These are phyloP conservation scores for Erpetoichthys calabaricus DNA, from an alignment of 2,797 vertebrate genomes.

Conservation along the genomic window DNA sequence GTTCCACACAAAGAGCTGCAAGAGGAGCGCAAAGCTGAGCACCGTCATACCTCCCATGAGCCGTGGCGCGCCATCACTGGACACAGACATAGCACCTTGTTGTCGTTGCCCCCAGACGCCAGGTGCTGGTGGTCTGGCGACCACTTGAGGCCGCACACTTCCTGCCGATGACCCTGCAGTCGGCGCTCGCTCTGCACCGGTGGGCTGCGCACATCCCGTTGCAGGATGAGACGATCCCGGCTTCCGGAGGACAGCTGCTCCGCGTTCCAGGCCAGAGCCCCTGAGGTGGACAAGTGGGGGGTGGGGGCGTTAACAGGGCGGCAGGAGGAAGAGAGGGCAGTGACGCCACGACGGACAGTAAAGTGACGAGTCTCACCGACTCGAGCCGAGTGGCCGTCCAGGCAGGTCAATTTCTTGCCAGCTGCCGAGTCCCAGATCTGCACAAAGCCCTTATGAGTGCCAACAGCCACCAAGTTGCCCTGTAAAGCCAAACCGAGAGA, in stretches of 20 bases:
- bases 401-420: constrained; percentile 59
- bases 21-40: not conserved
- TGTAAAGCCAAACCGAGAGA: constrained; percentile 17
- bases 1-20: constrained; percentile 64
- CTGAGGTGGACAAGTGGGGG: constrained; percentile 22
- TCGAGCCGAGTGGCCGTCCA: constrained; percentile 64
- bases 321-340: not conserved
- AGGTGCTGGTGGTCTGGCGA: constrained; percentile 69
- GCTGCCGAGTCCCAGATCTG: constrained; percentile 69
- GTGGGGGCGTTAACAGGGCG: not conserved
- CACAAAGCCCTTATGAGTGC: constrained; percentile 66
- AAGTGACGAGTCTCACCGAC: constrained; percentile 47
- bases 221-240: constrained; percentile 61
- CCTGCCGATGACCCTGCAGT: constrained; percentile 63
- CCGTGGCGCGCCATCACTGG: no score
- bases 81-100: constrained; percentile 37
- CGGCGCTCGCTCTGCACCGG: constrained; percentile 47
- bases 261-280: constrained; percentile 65
- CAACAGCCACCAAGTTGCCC: constrained; percentile 62
- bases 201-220: constrained; percentile 54
- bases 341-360: no score
- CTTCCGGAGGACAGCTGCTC: constrained; percentile 68
- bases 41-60: no score
- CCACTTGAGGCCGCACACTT: constrained; percentile 69
- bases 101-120: constrained; percentile 66